Evolutionary conservation across 2,888 invertebrate species (phyloP), one percentile per base, ranked within the genome.

Genomic region (Liopterus haemorrhoidalis): DNA sequence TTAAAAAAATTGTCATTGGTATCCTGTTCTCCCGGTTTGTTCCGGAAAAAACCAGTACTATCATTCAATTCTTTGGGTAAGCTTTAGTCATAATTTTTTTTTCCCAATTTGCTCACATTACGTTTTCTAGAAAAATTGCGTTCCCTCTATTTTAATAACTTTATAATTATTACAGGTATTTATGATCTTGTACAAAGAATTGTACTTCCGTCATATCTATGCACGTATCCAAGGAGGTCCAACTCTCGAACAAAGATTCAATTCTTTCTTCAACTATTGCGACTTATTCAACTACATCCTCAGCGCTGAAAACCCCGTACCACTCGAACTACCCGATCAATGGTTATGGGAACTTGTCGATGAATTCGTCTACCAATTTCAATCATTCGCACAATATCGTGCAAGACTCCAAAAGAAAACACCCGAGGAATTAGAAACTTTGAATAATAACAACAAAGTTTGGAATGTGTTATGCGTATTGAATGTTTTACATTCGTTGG

Each of bases 291-390:
- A 97, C 70, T 86, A 89, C 61, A 94, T 99, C 56, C 74, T 99
- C 49, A 88, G 91, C 57, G 84, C 91, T 0, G 83, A 86, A 53
- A 84, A 83, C 21, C 95, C 95, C 0, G 89, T 94, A 0, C 79
- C 85, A 2, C 70, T 96, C 38, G 92, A 93, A 64, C 69, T 99
- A 46, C 97, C 99, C 8, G 96, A 99, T 70, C 87, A 95, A 62
- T 99, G 99, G 99, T 73, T 99, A 20, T 99, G 99, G 99, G 99
- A 99, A 67, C 81, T 99, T 39, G 90, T 99, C 55, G 99, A 99
- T 70, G 99, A 99, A 66, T 99, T 99, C 70, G 94, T 99, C 27
- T 99, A 99, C 64, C 97, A 97, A 70, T 87, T 96, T 71, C 89
- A 93, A 72, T 85, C 92, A 49, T 86, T 89, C 63, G 84, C 88